Conservation (phyloP, 2,113 vertebrate species). For the Perognathus longimembris region DNA sequence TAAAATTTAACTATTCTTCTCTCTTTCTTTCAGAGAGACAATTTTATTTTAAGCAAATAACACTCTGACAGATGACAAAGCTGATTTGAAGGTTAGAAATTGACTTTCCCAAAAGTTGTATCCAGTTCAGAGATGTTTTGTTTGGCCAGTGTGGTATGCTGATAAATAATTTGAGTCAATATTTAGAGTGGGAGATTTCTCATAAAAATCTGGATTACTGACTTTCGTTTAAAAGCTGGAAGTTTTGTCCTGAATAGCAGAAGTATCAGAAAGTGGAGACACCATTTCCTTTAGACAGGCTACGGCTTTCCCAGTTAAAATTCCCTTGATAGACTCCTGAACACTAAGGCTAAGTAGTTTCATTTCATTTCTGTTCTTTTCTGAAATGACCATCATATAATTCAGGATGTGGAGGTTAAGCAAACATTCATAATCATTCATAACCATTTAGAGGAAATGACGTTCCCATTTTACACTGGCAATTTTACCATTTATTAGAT, state of each 20-base stretch:
- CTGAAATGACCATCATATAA: background rate
- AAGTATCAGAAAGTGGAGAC: background rate
- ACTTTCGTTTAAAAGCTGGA: conserved; percentile 5
- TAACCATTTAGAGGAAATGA: background rate
- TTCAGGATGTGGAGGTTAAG: background rate
- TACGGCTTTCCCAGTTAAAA: background rate
- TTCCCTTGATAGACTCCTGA: background rate
- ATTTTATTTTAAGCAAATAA: background rate
- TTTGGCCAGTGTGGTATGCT: conserved; percentile 11
- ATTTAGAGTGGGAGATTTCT: conserved; percentile 46
- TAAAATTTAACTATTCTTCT: conserved; percentile 17
- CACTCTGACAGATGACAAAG: conserved; percentile 12
- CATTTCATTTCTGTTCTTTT: background rate
- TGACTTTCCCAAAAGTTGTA: conserved; percentile 20
- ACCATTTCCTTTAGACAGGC: background rate
- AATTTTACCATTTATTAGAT: background rate
- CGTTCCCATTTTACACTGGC: background rate
- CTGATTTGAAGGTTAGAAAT: conserved; percentile 32
- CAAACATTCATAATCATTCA: background rate
- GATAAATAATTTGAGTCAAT: conserved; percentile 15
- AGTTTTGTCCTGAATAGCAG: background rate
- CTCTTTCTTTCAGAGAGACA: conserved; percentile 10
- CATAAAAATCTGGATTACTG: conserved; percentile 48
- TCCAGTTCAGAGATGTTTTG: background rate
- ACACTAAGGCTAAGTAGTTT: background rate